Conservation (phyloP, 2,888 invertebrate genomes). For the Drosophila leonis region DNA sequence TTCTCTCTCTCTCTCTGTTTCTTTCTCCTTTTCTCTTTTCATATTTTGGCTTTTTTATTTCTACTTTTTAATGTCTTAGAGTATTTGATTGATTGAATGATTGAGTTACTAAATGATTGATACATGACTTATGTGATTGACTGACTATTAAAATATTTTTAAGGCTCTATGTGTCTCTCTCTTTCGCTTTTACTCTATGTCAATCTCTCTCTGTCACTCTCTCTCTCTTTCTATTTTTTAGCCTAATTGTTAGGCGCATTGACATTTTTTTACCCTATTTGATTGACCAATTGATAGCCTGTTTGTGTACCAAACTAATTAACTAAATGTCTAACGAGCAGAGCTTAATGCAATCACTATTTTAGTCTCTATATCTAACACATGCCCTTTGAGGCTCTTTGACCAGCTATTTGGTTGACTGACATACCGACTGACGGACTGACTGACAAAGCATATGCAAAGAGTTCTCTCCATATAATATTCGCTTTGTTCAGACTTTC, state of each 20-base stretch:
- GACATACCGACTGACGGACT: background rate
- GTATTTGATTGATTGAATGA: no score
- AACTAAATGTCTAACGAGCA: background rate
- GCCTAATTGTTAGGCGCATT: background rate
- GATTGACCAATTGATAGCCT: background rate
- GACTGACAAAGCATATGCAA: background rate
- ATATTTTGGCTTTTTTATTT: background rate
- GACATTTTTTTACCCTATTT: background rate
- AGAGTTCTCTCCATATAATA: background rate
- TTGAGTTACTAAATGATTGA: no score
- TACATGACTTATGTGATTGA: no score
- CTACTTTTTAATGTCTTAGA: no score
- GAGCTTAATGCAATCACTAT: background rate
- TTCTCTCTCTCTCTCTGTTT: background rate
- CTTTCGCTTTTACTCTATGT: background rate
- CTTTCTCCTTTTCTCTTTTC: background rate
- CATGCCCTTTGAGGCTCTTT: background rate
- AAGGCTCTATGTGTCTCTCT: background rate
- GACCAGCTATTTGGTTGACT: background rate
- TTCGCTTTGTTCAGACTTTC: background rate
- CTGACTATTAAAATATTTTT: no score
- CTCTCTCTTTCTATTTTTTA: background rate
- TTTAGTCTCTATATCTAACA: background rate
- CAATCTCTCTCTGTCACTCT: background rate
- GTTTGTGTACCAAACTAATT: background rate